A percentile compares a stretch with the other conserved stretches of the same genome.
phyloP scores from a whole-genome alignment of 2,888 invertebrate species.

The Augochlorella aurata region DNA sequence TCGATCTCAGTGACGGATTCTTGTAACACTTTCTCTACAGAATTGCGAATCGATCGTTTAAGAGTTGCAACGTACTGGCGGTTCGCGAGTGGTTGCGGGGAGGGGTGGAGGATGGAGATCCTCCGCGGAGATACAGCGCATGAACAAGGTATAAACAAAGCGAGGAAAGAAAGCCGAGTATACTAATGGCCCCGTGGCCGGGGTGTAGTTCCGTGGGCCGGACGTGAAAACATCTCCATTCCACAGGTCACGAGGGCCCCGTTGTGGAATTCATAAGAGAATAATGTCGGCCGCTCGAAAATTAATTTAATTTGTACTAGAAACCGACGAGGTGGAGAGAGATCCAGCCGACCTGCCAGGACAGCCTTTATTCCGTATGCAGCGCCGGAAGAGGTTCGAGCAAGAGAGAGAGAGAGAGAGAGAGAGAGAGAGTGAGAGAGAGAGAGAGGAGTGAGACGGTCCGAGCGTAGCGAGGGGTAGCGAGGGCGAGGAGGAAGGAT shows the following conservation, averaged over 20 bases:
- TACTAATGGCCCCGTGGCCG: conserved; percentile 68
- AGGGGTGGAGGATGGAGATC: conserved; percentile 27
- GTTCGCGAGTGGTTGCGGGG: too few species aligned
- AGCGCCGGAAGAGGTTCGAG: not conserved
- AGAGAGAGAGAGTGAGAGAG: not conserved
- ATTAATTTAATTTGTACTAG: conserved; percentile 80
- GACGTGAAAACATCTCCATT: conserved; percentile 77
- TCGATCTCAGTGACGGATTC: too few species aligned
- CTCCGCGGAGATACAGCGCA: conserved; percentile 37
- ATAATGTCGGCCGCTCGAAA: conserved; percentile 76
- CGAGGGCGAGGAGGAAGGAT: conserved; percentile 24
- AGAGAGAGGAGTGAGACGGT: too few species aligned
- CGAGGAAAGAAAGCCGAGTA: conserved; percentile 60
- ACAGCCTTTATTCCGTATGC: conserved; percentile 6
- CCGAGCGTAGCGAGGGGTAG: conserved; percentile 4
- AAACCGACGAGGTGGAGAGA: conserved; percentile 64
- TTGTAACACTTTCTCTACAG: too few species aligned
- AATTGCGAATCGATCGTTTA: too few species aligned
- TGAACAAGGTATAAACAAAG: conserved; percentile 55
- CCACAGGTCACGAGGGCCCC: conserved; percentile 65
- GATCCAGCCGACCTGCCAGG: conserved; percentile 5
- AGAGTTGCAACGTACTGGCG: too few species aligned
- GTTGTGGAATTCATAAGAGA: conserved; percentile 78
- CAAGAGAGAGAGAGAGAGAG: not conserved
- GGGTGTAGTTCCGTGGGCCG: conserved; percentile 58